Evolutionary conservation across 2,113 vertebrate genomes (phyloP).

Genomic region (Rhinoderma darwinii): DNA sequence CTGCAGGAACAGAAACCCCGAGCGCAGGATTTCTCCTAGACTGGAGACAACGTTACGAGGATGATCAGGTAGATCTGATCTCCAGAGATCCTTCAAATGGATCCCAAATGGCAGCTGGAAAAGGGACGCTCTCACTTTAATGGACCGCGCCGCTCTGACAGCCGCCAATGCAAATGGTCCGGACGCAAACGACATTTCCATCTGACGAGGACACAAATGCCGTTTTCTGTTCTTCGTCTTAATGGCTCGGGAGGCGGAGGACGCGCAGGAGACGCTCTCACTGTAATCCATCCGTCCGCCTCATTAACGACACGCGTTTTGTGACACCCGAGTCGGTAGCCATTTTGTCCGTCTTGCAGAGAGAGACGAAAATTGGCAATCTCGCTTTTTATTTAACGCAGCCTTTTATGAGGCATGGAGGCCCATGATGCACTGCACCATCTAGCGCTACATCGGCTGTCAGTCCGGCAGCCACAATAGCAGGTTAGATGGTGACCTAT

Average conservation of each 20-base stretch:
- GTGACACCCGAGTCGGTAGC: conserved; percentile 74
- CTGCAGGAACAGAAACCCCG: conserved; percentile 77
- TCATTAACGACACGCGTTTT: conserved; percentile 71
- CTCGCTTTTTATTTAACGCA: too few species aligned
- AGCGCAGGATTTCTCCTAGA: conserved; percentile 59
- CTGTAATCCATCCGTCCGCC: conserved; percentile 71
- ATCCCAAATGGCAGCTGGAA: conserved; percentile 92
- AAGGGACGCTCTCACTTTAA: conserved; percentile 93
- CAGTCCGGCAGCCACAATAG: too few species aligned
- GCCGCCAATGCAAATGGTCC: conserved; percentile 83
- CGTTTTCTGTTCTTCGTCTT: conserved; percentile 73
- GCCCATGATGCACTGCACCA: not conserved
- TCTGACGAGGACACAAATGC: conserved; percentile 67
- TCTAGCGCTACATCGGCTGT: too few species aligned
- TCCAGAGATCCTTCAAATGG: conserved; percentile 91
- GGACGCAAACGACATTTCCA: conserved; percentile 77
- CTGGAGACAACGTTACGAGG: conserved; percentile 87
- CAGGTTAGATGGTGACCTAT: too few species aligned
- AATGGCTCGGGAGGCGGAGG: conserved; percentile 76
- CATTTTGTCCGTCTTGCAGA: conserved; percentile 60
- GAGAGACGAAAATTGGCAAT: too few species aligned
- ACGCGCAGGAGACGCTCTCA: conserved; percentile 69
- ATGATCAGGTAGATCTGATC: conserved; percentile 90
- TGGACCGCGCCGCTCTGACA: conserved; percentile 90
- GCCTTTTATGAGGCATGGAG: too few species aligned